Evolutionary conservation across 1,140 invertebrate genomes (phyloP), one percentile per base, ranked within the genome.

Genomic region (Drosophila subpulchrella): DNA sequence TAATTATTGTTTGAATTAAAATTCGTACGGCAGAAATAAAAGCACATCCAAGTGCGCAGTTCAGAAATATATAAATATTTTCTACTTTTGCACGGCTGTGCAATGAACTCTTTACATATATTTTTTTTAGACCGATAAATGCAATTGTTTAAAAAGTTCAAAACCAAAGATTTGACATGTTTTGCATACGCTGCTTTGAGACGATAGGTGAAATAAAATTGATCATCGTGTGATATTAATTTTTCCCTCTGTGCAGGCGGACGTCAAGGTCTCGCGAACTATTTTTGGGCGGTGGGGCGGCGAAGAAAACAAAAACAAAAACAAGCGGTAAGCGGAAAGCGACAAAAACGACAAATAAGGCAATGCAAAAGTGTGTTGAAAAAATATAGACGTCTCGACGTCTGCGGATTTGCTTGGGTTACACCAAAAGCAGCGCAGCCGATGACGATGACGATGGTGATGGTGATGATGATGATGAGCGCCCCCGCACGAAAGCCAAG

Each of bases 381-480:
- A 68, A 68, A 81, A 83, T 82, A 65, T 50, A 76, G 72, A 86
- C 82, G 83, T 88, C 82, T 78, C 34, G 80, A 80, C 80, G 84
- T 89, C 84, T 89, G 80, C 68, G 73, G 84, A 89, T 86, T 86
- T 86, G 83, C 71, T 88, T 86, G 66, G 86, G 75, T 86, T 86
- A 86, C 83, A 86, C 66, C 71, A 79, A 86, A 71, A 77, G 59
- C 59, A 68, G 67, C 46, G 74, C 66, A 11, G 42, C 17, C 42
- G 42, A 42, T 42, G 41, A 42, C 72, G 72, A 81, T 84, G 84
- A 88, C 27, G 27, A 27, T 27, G 27, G 27, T 75, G 83, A 10
- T 11, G n/a, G n/a, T n/a, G 42, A 17, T 20, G 42, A n/a, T 13
- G 47, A n/a, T 13, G 4, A 77, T 74, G 57, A 56, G 73, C 85